A percentile compares a stretch with the other conserved stretches of the same genome.
Conservation (phyloP, 2,888 invertebrate genomes). For the Torymus tubicola region DNA sequence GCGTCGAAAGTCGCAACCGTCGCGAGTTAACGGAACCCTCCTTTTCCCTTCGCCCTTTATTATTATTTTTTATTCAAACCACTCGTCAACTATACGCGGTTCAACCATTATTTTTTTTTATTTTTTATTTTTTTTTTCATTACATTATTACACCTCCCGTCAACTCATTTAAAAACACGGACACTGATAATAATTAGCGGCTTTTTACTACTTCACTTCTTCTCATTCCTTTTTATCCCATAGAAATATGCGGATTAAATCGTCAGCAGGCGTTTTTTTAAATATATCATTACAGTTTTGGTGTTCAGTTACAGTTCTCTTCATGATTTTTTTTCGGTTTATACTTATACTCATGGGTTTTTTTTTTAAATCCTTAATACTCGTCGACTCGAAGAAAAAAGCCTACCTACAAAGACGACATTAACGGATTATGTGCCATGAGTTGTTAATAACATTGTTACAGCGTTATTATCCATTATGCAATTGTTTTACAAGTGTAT, state of each 20-base stretch:
- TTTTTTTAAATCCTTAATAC: slow-evolving; percentile 49
- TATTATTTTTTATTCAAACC: background rate
- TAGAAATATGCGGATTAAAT: slow-evolving; percentile 52
- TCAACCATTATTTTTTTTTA: background rate
- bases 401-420: slow-evolving; percentile 60
- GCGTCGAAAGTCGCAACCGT: slow-evolving; percentile 41
- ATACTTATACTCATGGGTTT: slow-evolving; percentile 60
- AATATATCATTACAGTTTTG: slow-evolving; percentile 71
- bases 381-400: slow-evolving; percentile 48
- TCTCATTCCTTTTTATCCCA: slow-evolving; percentile 16
- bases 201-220: slow-evolving; percentile 12
- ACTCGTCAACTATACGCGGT: slow-evolving; percentile 1
- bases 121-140: background rate
- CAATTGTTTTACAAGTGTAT: slow-evolving; percentile 24
- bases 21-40: slow-evolving; percentile 43
- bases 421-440: slow-evolving; percentile 61
- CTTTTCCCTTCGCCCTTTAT: background rate
- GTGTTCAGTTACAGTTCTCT: slow-evolving; percentile 75
- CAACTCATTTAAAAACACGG: slow-evolving; percentile 36
- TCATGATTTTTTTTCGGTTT: slow-evolving; percentile 54
- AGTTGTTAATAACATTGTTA: slow-evolving; percentile 54
- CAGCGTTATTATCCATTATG: slow-evolving; percentile 45
- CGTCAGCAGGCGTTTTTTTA: slow-evolving; percentile 46
- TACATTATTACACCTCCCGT: slow-evolving; percentile 26
- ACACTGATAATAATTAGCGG: slow-evolving; percentile 47